A percentile compares a stretch with the other conserved stretches of the same genome.
phyloP scores from a whole-genome alignment of 2,113 vertebrate species.

The Pangasianodon gigas region DNA sequence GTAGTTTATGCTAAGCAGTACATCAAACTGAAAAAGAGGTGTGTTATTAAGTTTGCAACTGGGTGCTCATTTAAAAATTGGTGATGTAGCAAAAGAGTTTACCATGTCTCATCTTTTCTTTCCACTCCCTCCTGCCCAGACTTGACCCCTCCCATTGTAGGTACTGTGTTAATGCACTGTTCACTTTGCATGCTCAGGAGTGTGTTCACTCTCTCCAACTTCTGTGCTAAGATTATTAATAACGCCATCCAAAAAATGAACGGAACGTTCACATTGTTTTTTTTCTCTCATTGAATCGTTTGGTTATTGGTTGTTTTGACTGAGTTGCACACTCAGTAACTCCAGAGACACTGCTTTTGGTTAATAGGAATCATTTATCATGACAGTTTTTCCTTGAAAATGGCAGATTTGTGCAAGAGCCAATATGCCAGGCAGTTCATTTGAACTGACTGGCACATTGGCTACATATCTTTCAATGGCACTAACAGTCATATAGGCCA shows the following conservation, averaged over 20 bases:
- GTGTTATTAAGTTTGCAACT: too few species aligned
- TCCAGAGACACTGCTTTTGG: too few species aligned
- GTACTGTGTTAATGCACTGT: constrained; percentile 77
- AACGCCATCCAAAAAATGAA: neutral
- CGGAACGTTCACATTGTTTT: neutral
- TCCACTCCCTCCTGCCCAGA: constrained; percentile 65
- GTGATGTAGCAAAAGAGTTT: neutral
- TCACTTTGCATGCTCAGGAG: constrained; percentile 3
- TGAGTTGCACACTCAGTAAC: neutral
- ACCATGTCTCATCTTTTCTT: constrained; percentile 23
- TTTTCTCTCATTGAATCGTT: neutral
- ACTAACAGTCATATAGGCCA: neutral
- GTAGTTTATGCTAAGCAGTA: neutral
- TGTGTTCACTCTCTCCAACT: neutral
- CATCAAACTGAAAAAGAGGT: neutral
- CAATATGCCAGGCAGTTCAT: neutral
- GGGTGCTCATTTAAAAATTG: neutral
- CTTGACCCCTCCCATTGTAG: constrained; percentile 86
- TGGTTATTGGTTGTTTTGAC: neutral
- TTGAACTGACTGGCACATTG: neutral
- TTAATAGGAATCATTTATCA: too few species aligned
- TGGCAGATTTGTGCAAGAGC: too few species aligned
- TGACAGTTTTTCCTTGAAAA: too few species aligned
- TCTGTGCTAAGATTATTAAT: neutral
- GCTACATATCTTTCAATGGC: neutral